Evolutionary conservation across 2,113 vertebrate species (phyloP).

Genomic region (Alligator sinensis): DNA sequence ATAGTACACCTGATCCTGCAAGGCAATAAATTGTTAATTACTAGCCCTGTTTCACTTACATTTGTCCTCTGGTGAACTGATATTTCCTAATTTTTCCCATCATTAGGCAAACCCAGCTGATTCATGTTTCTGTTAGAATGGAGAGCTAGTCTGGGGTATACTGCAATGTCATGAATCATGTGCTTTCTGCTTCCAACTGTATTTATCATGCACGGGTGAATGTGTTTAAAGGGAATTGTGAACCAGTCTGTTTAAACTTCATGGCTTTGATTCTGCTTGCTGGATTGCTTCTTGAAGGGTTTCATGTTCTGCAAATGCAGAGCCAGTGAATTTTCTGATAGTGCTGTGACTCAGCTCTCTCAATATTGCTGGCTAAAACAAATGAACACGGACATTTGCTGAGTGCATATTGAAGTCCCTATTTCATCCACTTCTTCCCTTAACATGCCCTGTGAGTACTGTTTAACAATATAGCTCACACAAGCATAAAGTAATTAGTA

Average conservation of each 20-base stretch:
- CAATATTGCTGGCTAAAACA: not conserved
- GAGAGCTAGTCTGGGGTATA: not conserved
- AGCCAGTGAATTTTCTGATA: not conserved
- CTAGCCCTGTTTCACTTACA: not conserved
- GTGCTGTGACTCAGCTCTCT: not conserved
- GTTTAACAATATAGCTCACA: not conserved
- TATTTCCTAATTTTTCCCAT: slow-evolving; percentile 4
- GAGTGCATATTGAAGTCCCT: not conserved
- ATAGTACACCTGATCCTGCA: fast-evolving
- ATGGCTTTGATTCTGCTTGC: not conserved
- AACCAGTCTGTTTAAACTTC: slow-evolving; percentile 21
- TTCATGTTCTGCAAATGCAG: not conserved
- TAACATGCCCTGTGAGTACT: not conserved
- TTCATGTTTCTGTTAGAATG: slow-evolving; percentile 39
- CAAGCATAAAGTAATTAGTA: not conserved
- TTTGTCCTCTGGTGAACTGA: not conserved
- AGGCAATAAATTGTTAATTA: not conserved
- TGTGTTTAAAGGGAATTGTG: slow-evolving; percentile 18
- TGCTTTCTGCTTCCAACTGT: slow-evolving; percentile 22
- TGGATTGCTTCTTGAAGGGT: slow-evolving; percentile 1
- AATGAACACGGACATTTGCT: not conserved
- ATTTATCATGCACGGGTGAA: slow-evolving; percentile 26
- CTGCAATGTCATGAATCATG: slow-evolving; percentile 1
- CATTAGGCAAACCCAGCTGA: slow-evolving; percentile 20
- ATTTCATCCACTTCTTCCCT: not conserved